phyloP scores from a whole-genome alignment of 2,113 vertebrate species.

The Peromyscus polionotus region DNA sequence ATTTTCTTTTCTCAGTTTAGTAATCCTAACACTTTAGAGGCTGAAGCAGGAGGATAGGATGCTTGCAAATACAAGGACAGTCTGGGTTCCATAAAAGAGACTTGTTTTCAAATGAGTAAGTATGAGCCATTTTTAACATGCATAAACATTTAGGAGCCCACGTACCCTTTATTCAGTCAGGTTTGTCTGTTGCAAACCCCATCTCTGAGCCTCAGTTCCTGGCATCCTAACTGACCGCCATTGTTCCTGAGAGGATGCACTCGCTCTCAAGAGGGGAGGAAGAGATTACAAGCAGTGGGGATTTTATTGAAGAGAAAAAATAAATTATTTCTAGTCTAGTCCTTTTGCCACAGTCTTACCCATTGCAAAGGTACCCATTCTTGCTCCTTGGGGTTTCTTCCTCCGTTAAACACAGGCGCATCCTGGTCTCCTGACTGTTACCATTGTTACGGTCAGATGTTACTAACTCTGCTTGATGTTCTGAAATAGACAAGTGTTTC shows the following conservation, averaged over 20 bases:
- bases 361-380: not conserved
- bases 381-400: not conserved
- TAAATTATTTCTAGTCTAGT: not conserved
- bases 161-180: not conserved
- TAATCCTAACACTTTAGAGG: not conserved
- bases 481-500: not conserved
- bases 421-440: not conserved
- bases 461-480: slow-evolving; percentile 22
- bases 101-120: not conserved
- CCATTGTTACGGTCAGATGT: not conserved
- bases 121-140: not conserved
- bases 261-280: not conserved
- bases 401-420: too few species aligned
- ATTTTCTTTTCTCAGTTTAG: not conserved
- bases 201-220: not conserved
- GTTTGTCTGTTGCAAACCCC: not conserved
- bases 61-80: not conserved
- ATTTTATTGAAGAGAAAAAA: slow-evolving; percentile 38
- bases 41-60: not conserved
- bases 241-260: not conserved
- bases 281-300: not conserved
- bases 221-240: not conserved
- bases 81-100: not conserved
- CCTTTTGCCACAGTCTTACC: not conserved
- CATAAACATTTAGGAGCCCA: not conserved